Base-by-base conservation (phyloP, 2,113 vertebrate genomes). In the Blennius ocellaris region DNA sequence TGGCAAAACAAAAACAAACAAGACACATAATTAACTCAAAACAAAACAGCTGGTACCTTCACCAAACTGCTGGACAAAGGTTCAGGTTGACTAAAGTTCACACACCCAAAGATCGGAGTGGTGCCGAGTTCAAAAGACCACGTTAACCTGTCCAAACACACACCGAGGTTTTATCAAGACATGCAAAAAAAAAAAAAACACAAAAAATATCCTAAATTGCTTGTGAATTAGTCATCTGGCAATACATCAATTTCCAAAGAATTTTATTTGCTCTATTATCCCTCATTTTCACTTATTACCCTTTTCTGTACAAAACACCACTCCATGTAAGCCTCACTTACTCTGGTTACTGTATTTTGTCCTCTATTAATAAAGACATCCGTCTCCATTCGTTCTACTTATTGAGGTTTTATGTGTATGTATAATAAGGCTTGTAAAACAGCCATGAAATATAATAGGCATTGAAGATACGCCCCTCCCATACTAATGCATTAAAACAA, bases 201-300 rank as follows among this genome's bases (percentile, higher is more conserved):
- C 21, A 30, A 30, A 30, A 11, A 5, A 45, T 12, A 12, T 49
- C 70, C 78, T 45, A 67, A 63, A 78, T 69, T 82, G 49, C 60
- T 76, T 85, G 87, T 88, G 64, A 80, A 81, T 83, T 67, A 60
- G 14, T 68, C 21, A 75, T 75, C 61, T 78, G 69, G 37, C 49
- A 58, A 58, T 70, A 57, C 55, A 43, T 79, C 47, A 14, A 50
- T 37, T 74, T 61, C 76, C 79, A 56, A 8, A 80, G 73, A 36
- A 57, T 64, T 85, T 82, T 66, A 59, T 65, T 81, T 81, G 53
- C 71, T 55, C 81, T 61, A 67, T 61, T 69, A 66, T 86, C 63
- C 69, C 77, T 79, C 71, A 77, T 78, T 81, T 78, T 60, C 53
- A 79, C 72, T 69, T 65, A 60, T 76, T 76, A 61, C 58, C 56